Percentiles rank a stretch among this genome's conserved stretches.
phyloP scores from a whole-genome alignment of 2,888 invertebrate species.

The Bombyx huttoni region DNA sequence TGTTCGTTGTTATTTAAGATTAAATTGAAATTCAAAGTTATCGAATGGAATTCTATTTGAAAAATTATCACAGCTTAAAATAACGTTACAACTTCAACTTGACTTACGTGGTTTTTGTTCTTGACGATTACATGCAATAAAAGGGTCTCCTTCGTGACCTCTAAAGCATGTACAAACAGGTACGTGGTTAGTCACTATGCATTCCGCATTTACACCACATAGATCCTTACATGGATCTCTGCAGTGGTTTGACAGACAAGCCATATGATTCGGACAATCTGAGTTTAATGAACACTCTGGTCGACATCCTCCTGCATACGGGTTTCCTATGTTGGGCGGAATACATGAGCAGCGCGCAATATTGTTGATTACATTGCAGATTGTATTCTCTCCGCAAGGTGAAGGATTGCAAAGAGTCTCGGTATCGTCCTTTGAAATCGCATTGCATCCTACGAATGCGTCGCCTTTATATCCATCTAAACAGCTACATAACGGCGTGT shows the following conservation, averaged over 20 bases:
- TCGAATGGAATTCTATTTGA: too few relatives aligned
- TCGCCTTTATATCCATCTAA: conserved; percentile 84
- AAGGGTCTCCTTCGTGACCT: conserved; percentile 87
- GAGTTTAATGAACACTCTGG: conserved; percentile 88
- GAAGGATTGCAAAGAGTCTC: conserved; percentile 81
- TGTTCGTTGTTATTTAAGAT: too few relatives aligned
- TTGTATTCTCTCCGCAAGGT: conserved; percentile 88
- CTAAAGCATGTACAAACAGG: conserved; percentile 85
- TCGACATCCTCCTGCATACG: conserved; percentile 86
- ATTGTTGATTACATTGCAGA: conserved; percentile 80
- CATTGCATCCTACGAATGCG: conserved; percentile 85
- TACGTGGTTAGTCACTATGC: conserved; percentile 85
- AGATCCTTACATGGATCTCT: conserved; percentile 88
- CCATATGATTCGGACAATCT: conserved; percentile 82
- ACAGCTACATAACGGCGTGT: conserved; percentile 87
- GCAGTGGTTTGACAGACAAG: conserved; percentile 88
- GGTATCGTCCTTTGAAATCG: conserved; percentile 51
- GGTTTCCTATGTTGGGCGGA: conserved; percentile 90
- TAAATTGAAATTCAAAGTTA: too few relatives aligned
- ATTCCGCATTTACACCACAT: conserved; percentile 88
- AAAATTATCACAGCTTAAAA: too few relatives aligned
- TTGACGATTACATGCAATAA: conserved; percentile 78
- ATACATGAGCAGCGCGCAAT: conserved; percentile 86
- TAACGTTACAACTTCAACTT: background rate
- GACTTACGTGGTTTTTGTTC: conserved; percentile 71